Percentiles rank a stretch among this genome's conserved stretches.
Evolutionary conservation across 2,888 invertebrate species (phyloP).

Genomic region (Mythimna impura): DNA sequence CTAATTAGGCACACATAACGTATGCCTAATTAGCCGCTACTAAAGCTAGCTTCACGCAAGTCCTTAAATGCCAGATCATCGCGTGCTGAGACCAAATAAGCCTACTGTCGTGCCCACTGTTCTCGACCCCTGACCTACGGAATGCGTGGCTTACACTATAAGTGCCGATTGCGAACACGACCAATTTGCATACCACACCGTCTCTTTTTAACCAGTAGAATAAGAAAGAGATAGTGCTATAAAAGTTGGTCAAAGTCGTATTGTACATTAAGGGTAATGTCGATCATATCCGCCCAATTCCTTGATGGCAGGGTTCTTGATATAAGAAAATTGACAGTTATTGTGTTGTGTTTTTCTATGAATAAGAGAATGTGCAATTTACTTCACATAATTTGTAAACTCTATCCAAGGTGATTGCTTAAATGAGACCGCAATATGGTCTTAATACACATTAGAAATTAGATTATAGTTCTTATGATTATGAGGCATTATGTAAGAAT

Average conservation of each 20-base stretch:
- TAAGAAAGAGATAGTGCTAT: slow-evolving; percentile 20
- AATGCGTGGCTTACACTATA: slow-evolving; percentile 63
- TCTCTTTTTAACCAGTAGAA: slow-evolving; percentile 35
- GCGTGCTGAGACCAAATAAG: slow-evolving; percentile 44
- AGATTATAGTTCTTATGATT: background rate
- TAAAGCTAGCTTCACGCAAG: slow-evolving; percentile 21
- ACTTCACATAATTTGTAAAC: background rate
- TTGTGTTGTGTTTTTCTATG: slow-evolving; percentile 13
- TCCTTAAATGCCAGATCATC: slow-evolving; percentile 42
- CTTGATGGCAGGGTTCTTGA: slow-evolving; percentile 9
- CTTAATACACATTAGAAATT: background rate
- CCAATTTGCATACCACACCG: slow-evolving; percentile 58
- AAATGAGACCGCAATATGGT: background rate
- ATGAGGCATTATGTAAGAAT: background rate
- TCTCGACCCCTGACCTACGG: slow-evolving; percentile 60
- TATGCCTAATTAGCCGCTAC: slow-evolving; percentile 21
- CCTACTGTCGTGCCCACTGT: slow-evolving; percentile 26
- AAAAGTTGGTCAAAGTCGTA: slow-evolving; percentile 49
- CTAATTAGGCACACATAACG: slow-evolving; percentile 26
- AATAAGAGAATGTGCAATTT: background rate
- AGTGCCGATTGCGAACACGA: slow-evolving; percentile 54
- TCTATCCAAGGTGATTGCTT: background rate
- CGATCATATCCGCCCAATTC: slow-evolving; percentile 47
- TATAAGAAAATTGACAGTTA: slow-evolving; percentile 6
- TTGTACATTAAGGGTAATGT: slow-evolving; percentile 53